Evolutionary conservation across 1,140 invertebrate genomes (phyloP).

Genomic region (Habropoda laboriosa): DNA sequence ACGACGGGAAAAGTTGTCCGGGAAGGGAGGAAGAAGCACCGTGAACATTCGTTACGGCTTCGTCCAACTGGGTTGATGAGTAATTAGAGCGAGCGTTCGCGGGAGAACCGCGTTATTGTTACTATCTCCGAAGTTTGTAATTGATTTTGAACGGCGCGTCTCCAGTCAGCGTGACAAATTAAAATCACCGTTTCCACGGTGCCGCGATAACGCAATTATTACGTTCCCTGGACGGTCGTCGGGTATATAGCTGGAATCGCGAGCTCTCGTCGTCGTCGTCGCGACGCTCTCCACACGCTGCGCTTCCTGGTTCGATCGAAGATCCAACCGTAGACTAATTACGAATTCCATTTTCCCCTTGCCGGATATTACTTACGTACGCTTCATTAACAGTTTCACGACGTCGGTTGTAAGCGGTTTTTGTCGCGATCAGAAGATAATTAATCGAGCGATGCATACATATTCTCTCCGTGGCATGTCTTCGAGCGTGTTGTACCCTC

Average conservation of each 20-base stretch:
- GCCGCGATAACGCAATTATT: slow-evolving; percentile 65
- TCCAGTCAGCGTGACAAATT: slow-evolving; percentile 62
- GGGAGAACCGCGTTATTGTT: slow-evolving; percentile 34
- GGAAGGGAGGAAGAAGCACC: slow-evolving; percentile 15
- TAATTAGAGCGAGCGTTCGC: slow-evolving; percentile 55
- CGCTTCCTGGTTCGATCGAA: neutral
- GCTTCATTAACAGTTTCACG: slow-evolving; percentile 30
- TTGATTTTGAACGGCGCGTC: slow-evolving; percentile 62
- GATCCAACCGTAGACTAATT: slow-evolving; percentile 37
- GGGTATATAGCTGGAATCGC: neutral
- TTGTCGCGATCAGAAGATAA: neutral
- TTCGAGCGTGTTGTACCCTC: neutral
- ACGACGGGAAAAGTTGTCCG: slow-evolving; percentile 34
- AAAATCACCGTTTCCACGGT: slow-evolving; percentile 64
- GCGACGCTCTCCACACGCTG: neutral
- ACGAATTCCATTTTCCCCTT: slow-evolving; percentile 47
- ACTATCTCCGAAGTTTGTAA: slow-evolving; percentile 60
- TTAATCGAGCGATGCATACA: too few species aligned
- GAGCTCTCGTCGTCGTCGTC: too few species aligned
- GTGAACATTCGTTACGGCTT: slow-evolving; percentile 40
- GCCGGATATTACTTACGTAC: neutral
- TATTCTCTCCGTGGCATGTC: too few species aligned
- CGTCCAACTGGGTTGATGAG: slow-evolving; percentile 46
- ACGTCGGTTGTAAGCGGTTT: neutral
- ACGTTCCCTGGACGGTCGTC: slow-evolving; percentile 44